phyloP scores from a whole-genome alignment of 1,140 invertebrate species.

The Contarinia nasturtii region DNA sequence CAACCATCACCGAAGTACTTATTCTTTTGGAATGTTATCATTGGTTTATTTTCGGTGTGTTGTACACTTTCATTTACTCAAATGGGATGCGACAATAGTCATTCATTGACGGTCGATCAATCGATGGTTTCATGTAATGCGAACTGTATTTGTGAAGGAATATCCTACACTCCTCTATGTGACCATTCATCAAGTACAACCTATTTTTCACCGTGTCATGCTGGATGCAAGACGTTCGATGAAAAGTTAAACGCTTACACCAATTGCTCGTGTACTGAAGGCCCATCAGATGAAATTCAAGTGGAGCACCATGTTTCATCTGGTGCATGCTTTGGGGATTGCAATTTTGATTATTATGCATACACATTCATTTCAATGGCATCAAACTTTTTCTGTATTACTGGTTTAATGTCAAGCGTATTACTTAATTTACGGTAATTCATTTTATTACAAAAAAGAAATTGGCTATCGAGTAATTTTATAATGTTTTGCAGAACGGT shows the following conservation, averaged over 20 bases:
- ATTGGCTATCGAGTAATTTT: background rate
- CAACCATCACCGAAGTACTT: slow-evolving; percentile 36
- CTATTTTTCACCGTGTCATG: slow-evolving; percentile 41
- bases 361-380: slow-evolving; percentile 29
- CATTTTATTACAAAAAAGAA: background rate
- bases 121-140: slow-evolving; percentile 29
- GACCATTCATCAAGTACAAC: slow-evolving; percentile 29
- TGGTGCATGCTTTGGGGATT: slow-evolving; percentile 32
- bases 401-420: slow-evolving; percentile 38
- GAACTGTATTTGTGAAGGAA: slow-evolving; percentile 29
- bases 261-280: background rate
- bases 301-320: slow-evolving; percentile 9
- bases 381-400: slow-evolving; percentile 32
- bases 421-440: slow-evolving; percentile 32
- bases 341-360: slow-evolving; percentile 20
- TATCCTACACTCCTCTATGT: slow-evolving; percentile 37
- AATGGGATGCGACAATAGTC: slow-evolving; percentile 29
- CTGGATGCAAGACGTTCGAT: slow-evolving; percentile 26
- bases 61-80: slow-evolving; percentile 32
- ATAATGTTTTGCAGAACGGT: slow-evolving; percentile 25
- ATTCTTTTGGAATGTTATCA: slow-evolving; percentile 41
- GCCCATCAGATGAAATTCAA: background rate
- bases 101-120: slow-evolving; percentile 15
- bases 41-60: slow-evolving; percentile 37
- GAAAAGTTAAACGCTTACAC: background rate